Conservation (phyloP, 2,888 invertebrate genomes). For the Eristalis pertinax region DNA sequence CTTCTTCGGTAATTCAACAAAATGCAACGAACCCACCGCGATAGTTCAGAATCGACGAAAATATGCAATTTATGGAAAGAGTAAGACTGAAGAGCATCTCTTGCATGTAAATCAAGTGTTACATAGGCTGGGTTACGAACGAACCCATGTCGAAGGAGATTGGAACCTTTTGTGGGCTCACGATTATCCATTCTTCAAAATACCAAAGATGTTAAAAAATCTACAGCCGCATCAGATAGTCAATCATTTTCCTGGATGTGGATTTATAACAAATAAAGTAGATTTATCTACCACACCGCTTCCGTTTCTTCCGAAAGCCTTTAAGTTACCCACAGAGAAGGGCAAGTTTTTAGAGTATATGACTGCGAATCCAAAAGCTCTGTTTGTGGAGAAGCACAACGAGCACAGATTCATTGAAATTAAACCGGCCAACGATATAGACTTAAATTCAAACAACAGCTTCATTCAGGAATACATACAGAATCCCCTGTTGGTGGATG, state of each 20-base stretch:
- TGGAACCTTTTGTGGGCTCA: slow-evolving; percentile 98
- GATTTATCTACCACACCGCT: slow-evolving; percentile 91
- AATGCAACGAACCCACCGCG: background rate
- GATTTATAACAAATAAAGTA: slow-evolving; percentile 95
- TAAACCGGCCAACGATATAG: slow-evolving; percentile 86
- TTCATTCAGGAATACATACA: slow-evolving; percentile 96
- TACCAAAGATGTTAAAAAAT: slow-evolving; percentile 82
- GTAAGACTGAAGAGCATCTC: slow-evolving; percentile 83
- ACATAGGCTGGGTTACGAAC: slow-evolving; percentile 87
- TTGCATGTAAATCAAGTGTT: slow-evolving; percentile 91
- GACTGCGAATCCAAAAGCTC: slow-evolving; percentile 84
- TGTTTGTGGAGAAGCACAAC: slow-evolving; percentile 96
- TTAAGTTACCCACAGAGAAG: slow-evolving; percentile 90
- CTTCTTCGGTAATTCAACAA: slow-evolving; percentile 30
- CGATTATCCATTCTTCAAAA: slow-evolving; percentile 90
- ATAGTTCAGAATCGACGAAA: slow-evolving; percentile 75
- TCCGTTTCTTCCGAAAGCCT: slow-evolving; percentile 92
- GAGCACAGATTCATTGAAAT: slow-evolving; percentile 94
- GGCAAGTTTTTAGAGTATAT: slow-evolving; percentile 87
- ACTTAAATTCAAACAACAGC: slow-evolving; percentile 86
- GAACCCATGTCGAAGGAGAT: slow-evolving; percentile 83
- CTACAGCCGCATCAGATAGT: slow-evolving; percentile 89
- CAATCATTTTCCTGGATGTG: slow-evolving; percentile 97
- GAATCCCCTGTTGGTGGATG: slow-evolving; percentile 94
- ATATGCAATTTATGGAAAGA: slow-evolving; percentile 85